Percentiles rank a stretch among this genome's conserved stretches.
Evolutionary conservation across 2,113 vertebrate species (phyloP).

Genomic region (Lanius ludovicianus): DNA sequence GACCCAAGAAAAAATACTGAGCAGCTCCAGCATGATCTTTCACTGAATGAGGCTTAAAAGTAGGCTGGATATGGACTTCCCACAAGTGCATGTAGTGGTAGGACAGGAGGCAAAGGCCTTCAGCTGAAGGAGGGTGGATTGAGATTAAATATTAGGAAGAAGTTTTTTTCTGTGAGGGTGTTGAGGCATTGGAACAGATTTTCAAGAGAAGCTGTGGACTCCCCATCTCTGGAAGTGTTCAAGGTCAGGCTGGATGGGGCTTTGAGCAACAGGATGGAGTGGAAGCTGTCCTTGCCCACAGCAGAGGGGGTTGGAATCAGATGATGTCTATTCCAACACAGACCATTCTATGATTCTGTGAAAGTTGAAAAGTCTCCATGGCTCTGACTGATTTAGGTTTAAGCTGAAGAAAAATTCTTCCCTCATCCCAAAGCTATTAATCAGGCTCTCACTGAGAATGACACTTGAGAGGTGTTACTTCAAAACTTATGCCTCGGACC

Average conservation of each 20-base stretch:
- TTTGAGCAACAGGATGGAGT: background rate
- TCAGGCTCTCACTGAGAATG: background rate
- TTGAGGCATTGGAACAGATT: background rate
- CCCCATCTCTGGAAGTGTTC: background rate
- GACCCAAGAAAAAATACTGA: background rate
- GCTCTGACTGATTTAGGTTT: background rate
- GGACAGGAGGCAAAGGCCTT: background rate
- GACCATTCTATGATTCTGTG: too few relatives aligned
- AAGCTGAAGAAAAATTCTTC: background rate
- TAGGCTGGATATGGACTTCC: background rate
- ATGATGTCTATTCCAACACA: background rate
- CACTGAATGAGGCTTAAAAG: background rate
- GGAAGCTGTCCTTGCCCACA: background rate
- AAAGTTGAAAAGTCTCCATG: background rate
- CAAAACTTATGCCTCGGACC: background rate
- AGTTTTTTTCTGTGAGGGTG: background rate
- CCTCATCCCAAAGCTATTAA: background rate
- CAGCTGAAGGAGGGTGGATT: fast-evolving
- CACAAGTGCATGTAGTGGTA: background rate
- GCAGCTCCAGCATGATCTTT: background rate
- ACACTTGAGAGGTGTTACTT: background rate
- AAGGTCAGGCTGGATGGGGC: background rate
- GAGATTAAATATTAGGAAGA: background rate
- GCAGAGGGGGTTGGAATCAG: background rate
- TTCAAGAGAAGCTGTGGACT: background rate